Percentiles rank a stretch among this genome's conserved stretches.
Conservation (phyloP, 2,888 invertebrate genomes). For the Crioceris asparagi region DNA sequence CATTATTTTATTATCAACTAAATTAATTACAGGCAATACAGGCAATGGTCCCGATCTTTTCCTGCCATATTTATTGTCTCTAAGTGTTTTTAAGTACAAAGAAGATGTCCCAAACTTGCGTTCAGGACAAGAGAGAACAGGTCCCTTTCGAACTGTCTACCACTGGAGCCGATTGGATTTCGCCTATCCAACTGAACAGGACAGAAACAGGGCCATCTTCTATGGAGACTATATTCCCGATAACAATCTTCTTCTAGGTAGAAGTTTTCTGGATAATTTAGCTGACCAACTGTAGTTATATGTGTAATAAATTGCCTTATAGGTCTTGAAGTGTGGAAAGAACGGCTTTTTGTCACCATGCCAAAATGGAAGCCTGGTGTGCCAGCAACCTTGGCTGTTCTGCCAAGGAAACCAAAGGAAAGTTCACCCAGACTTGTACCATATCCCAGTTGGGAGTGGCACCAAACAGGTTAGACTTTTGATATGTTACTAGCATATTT, state of each 20-base stretch:
- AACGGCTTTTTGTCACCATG: slow-evolving; percentile 61
- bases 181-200: slow-evolving; percentile 50
- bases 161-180: slow-evolving; percentile 69
- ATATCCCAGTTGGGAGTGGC: slow-evolving; percentile 66
- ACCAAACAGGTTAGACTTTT: slow-evolving; percentile 41
- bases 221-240: slow-evolving; percentile 54
- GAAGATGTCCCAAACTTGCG: no score
- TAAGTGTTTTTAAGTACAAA: slow-evolving; percentile 28
- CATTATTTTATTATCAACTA: no score
- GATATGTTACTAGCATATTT: background rate
- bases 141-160: slow-evolving; percentile 52
- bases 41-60: slow-evolving; percentile 33
- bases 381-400: slow-evolving; percentile 60
- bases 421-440: slow-evolving; percentile 54
- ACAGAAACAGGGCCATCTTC: slow-evolving; percentile 48
- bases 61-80: slow-evolving; percentile 43
- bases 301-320: background rate
- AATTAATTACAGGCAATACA: no score
- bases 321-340: slow-evolving; percentile 58
- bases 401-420: slow-evolving; percentile 48
- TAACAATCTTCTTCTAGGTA: slow-evolving; percentile 53
- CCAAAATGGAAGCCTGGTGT: slow-evolving; percentile 69
- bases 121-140: slow-evolving; percentile 40
- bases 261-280: background rate
- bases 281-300: background rate